A percentile compares a stretch with the other conserved stretches of the same genome.
Conservation (phyloP, 2,888 invertebrate genomes). For the Perdita meconis region DNA sequence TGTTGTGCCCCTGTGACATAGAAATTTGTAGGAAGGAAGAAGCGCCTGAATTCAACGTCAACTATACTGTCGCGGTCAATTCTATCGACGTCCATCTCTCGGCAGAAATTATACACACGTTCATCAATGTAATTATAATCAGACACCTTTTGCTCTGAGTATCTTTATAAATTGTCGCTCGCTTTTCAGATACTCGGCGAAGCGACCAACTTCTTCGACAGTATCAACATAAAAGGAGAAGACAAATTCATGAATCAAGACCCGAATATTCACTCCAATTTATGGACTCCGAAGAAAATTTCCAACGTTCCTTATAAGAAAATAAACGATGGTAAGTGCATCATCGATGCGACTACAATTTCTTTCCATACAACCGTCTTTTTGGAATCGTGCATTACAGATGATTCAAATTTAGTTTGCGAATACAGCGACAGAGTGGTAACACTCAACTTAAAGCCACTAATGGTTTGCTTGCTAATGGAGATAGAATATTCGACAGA, state of each 20-base stretch:
- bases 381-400: slow-evolving; percentile 43
- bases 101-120: slow-evolving; percentile 90
- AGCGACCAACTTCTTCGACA: slow-evolving; percentile 84
- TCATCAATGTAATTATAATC: slow-evolving; percentile 85
- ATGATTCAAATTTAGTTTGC: slow-evolving; percentile 44
- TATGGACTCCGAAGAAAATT: slow-evolving; percentile 90
- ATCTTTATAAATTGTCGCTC: too few relatives aligned
- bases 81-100: too few relatives aligned
- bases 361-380: background rate
- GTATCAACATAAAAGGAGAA: slow-evolving; percentile 82
- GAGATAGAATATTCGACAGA: slow-evolving; percentile 79
- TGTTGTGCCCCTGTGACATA: slow-evolving; percentile 89
- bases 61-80: slow-evolving; percentile 88
- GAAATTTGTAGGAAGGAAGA: slow-evolving; percentile 88
- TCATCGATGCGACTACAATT: background rate
- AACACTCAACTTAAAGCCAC: slow-evolving; percentile 76
- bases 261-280: slow-evolving; percentile 85
- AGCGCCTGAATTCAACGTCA: slow-evolving; percentile 88
- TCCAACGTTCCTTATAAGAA: slow-evolving; percentile 80
- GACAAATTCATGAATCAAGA: slow-evolving; percentile 61
- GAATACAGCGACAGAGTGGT: slow-evolving; percentile 67
- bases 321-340: slow-evolving; percentile 58
- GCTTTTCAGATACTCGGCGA: slow-evolving; percentile 86
- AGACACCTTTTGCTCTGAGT: too few relatives aligned
- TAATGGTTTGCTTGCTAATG: slow-evolving; percentile 71